These are phyloP conservation scores for Chrysomallon squamiferum DNA, from an alignment of 1,140 invertebrate genomes.

Conservation along the genomic window DNA sequence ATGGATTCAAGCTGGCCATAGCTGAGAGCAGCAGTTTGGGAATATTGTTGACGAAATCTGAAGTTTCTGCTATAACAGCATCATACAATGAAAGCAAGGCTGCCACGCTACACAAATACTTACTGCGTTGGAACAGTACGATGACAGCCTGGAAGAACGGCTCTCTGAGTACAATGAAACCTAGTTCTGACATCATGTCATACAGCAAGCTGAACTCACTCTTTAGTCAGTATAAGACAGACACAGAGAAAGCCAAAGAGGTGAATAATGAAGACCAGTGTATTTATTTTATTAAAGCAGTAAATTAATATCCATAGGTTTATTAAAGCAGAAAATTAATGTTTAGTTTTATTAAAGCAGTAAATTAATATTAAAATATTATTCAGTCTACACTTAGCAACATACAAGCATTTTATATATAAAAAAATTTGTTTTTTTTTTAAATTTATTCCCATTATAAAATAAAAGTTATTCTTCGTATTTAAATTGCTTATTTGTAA, in stretches of 20 bases:
- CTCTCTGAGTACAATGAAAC: background rate
- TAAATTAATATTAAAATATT: too few relatives aligned
- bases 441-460: too few relatives aligned
- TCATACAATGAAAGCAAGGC: background rate
- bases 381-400: too few relatives aligned
- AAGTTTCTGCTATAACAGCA: background rate
- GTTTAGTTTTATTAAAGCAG: too few relatives aligned
- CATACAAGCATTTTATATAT: too few relatives aligned
- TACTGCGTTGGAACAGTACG: slow-evolving; percentile 8
- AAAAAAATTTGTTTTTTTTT: too few relatives aligned
- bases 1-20: slow-evolving; percentile 1
- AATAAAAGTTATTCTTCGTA: too few relatives aligned
- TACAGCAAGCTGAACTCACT: background rate
- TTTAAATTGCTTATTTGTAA: too few relatives aligned
- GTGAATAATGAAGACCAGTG: too few relatives aligned
- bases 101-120: background rate
- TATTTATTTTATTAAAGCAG: too few relatives aligned
- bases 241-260: slow-evolving; percentile 1
- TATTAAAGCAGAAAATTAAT: too few relatives aligned
- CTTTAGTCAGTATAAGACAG: background rate
- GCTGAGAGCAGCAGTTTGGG: background rate
- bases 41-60: background rate
- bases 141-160: slow-evolving; percentile 5
- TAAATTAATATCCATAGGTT: too few relatives aligned
- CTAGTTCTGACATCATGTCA: slow-evolving; percentile 1